These are phyloP conservation scores for Sebastes diploproa DNA, from an alignment of 2,797 vertebrate genomes.

Conservation along the genomic window DNA sequence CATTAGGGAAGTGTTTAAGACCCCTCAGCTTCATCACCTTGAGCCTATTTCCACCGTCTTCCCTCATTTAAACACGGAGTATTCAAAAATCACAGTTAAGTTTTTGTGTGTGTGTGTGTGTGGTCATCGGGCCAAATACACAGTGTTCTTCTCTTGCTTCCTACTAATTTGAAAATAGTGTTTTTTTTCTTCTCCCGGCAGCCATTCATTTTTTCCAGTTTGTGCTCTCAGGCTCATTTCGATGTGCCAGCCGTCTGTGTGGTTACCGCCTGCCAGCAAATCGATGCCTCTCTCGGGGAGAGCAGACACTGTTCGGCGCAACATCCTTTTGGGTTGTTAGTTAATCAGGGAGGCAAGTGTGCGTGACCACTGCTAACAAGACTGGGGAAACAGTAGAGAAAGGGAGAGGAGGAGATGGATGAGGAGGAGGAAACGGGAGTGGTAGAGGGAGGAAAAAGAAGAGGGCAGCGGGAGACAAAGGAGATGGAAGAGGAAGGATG, in stretches of 20 bases:
- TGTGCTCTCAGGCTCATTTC: constrained; percentile 44
- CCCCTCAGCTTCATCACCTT: not conserved
- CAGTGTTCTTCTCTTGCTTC: not conserved
- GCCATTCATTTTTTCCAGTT: constrained; percentile 30
- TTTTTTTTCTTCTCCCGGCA: not conserved
- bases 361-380: constrained; percentile 61
- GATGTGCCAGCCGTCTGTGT: constrained; percentile 40
- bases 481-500: not conserved
- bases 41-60: not conserved
- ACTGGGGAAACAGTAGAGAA: not conserved
- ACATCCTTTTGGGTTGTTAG: constrained; percentile 60
- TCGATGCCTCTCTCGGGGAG: constrained; percentile 53
- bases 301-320: constrained; percentile 33
- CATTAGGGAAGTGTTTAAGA: not conserved
- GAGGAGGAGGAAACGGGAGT: not conserved
- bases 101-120: not conserved
- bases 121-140: not conserved
- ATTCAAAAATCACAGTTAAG: not conserved
- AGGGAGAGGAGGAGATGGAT: not conserved
- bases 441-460: not conserved
- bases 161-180: constrained; percentile 1
- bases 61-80: not conserved
- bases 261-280: constrained; percentile 56
- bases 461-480: not conserved
- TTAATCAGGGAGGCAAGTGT: constrained; percentile 64